Base-by-base conservation (phyloP, 2,888 invertebrate genomes). In the Chironomus tentans region DNA sequence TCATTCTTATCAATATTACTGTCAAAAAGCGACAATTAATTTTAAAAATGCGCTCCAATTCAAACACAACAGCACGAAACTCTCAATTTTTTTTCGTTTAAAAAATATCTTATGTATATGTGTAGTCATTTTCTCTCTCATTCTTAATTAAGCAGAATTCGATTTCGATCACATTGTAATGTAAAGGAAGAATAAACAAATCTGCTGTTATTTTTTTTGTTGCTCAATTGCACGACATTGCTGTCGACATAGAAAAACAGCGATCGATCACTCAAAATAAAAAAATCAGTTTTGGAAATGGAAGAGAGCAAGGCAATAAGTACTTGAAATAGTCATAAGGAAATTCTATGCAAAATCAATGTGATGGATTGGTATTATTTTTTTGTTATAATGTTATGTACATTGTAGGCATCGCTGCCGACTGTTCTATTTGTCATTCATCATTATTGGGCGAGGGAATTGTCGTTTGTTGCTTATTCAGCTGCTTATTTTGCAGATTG, bases 211-310 rank as follows among this genome's bases (percentile, higher is more conserved):
- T 38, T 10, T 38, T 38, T 38, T 38, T 38, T 56, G 56, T 56
- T 56, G n/a, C 56, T 56, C 56, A 56, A 65, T 65, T 22, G 65
- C 65, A 65, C 65, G 65, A 65, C 65, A 65, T 24, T 65, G 65
- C 65, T 24, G 65, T 24, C 24, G 24, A 65, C 65, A 65, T 24
- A 21, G 21, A 13, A 65, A 24, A 24, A 65, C 21, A 24, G 18
- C 65, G 65, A 65, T 65, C 65, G 65, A 65, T 65, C 65, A 65
- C 13, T 65, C 22, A 24, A 13, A 24, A 65, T 10, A 7, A 38
- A 38, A 7, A 38, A 38, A 38, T 38, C 38, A 38, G 38, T 38
- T 38, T 38, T 38, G 38, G 38, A 38, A 38, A 38, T 38, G 38
- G 38, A 38, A 10, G 38, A 38, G 38, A 38, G 38, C 4, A 10